Conservation (phyloP, 2,113 vertebrate species). For the Leiothrix lutea region DNA sequence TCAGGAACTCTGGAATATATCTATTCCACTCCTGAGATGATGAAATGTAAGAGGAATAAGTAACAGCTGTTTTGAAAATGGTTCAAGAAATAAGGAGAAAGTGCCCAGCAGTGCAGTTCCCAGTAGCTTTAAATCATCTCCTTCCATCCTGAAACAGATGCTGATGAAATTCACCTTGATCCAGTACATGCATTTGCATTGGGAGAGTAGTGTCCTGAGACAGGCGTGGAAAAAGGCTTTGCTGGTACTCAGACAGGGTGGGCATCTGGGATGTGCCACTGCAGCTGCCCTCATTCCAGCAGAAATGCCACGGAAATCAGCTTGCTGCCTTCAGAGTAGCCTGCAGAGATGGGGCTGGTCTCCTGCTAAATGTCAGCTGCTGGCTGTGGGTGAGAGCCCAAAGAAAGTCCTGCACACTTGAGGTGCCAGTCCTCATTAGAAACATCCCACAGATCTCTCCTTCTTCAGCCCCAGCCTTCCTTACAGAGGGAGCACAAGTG, state of each 20-base stretch:
- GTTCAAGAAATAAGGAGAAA: conserved; percentile 38
- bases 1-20: conserved; percentile 21
- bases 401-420: background rate
- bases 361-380: background rate
- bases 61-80: conserved; percentile 47
- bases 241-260: background rate
- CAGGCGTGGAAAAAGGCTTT: background rate
- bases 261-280: background rate
- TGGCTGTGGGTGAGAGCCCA: background rate
- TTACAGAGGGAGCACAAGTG: background rate
- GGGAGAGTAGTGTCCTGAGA: background rate
- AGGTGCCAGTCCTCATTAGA: background rate
- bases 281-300: background rate
- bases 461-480: background rate
- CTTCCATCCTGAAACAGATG: background rate
- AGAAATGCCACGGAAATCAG: background rate
- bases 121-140: background rate
- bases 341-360: background rate
- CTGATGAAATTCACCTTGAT: background rate
- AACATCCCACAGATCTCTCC: background rate
- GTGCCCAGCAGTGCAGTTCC: background rate
- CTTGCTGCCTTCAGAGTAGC: background rate
- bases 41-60: conserved; percentile 29
- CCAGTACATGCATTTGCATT: background rate
- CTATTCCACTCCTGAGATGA: background rate